Base-by-base conservation (phyloP, 37 sponge, comb jelly and placozoan genomes). In the Beroe ovata region DNA sequence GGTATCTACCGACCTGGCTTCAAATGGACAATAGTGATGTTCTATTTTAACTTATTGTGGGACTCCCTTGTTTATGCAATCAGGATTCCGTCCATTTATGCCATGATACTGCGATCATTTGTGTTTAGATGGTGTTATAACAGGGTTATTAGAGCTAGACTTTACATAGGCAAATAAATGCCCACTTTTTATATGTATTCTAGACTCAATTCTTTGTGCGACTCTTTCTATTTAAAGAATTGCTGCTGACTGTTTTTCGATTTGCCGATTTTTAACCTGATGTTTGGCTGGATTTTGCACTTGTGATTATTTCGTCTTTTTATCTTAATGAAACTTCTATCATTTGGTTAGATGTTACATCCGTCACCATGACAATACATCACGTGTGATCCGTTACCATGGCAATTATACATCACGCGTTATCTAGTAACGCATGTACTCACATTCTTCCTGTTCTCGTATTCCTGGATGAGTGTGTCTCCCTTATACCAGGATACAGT, bases 401-500 rank as follows among this genome's bases (percentile, higher is more conserved):
- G 59, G 59, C 18, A 18, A 58, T 58, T 58, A 58, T 18, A 58
- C 59, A 58, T 58, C 16, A 18, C 18, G n/a, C n/a, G n/a, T n/a
- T n/a, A n/a, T n/a, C n/a, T n/a, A 19, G 59, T 20, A 26, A 25
- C 20, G 63, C 20, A 26, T 62, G 21, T 62, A 62, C 19, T 77
- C 38, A 77, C 47, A 77, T 77, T 36, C 41, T 77, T 77, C 84
- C 84, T 77, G 84, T 77, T 77, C 38, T 77, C 84, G 54, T 77
- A 77, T 0, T 42, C 54, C 26, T 77, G 54, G 1, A 77, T 77
- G 36, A 19, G 35, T 1, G 6, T 36, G 47, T 77, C 84, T 3
- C 84, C 84, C 84, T 77, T 77, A 28, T 42, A 77, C 84, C 84
- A 77, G 47, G 84, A 26, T 3, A 77, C 54, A 42, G 84, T 77